Percentiles rank a stretch among this genome's conserved stretches.
These are phyloP conservation scores for Lamellibrachia columna DNA, from an alignment of 2,888 invertebrate species.

Conservation along the genomic window DNA sequence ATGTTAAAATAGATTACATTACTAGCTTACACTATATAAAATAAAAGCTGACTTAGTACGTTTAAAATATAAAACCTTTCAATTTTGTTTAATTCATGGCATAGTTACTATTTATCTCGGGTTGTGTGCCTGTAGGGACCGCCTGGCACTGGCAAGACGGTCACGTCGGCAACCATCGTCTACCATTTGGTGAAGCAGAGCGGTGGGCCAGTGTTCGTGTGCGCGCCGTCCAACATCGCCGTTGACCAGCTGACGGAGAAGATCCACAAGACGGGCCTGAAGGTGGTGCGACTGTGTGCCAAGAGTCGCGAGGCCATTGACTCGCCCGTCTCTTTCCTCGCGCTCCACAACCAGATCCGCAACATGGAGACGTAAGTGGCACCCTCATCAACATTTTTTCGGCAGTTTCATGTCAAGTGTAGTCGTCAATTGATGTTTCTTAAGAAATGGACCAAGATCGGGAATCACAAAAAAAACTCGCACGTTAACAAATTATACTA, in stretches of 20 bases:
- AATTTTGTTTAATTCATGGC: no score
- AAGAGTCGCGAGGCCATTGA: slow-evolving; percentile 98
- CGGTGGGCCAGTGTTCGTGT: slow-evolving; percentile 90
- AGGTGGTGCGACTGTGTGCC: slow-evolving; percentile 91
- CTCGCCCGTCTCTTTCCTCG: slow-evolving; percentile 94
- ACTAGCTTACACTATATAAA: no score
- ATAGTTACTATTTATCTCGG: no score
- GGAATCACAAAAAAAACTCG: no score
- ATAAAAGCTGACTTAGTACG: no score
- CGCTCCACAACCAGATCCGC: slow-evolving; percentile 95
- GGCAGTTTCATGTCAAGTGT: neutral
- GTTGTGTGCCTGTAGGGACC: slow-evolving; percentile 71
- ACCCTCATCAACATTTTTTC: neutral
- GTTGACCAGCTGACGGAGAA: slow-evolving; percentile 99
- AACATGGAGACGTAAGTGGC: slow-evolving; percentile 81
- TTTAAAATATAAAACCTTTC: no score
- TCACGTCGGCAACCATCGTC: slow-evolving; percentile 98
- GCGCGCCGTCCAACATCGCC: slow-evolving; percentile 98
- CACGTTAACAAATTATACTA: no score
- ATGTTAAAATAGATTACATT: no score
- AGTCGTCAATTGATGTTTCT: neutral
- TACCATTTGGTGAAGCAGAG: slow-evolving; percentile 96
- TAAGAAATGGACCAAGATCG: no score
- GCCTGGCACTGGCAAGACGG: slow-evolving; percentile 98
- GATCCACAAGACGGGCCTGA: slow-evolving; percentile 95